These are phyloP conservation scores for Phylloscopus trochiloides DNA, from an alignment of 2,113 vertebrate species.

Conservation along the genomic window DNA sequence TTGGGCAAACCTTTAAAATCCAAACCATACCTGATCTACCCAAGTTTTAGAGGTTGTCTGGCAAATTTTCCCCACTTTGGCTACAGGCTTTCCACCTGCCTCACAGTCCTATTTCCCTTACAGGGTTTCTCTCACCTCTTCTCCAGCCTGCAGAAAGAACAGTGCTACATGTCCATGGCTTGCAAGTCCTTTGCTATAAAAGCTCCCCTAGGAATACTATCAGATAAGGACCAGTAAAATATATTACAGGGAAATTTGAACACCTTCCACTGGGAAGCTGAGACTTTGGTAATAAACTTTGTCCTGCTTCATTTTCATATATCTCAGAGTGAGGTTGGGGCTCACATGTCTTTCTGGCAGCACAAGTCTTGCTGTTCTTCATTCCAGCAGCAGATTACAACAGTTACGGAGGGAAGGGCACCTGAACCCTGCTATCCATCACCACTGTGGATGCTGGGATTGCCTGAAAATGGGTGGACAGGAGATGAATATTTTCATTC, in stretches of 20 bases:
- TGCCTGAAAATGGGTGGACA: background rate
- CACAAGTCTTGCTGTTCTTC: background rate
- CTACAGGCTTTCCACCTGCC: background rate
- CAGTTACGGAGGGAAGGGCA: background rate
- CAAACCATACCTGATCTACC: background rate
- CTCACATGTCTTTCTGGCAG: background rate
- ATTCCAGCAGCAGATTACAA: background rate
- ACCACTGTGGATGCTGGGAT: background rate
- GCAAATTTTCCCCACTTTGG: background rate
- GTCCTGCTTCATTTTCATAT: background rate
- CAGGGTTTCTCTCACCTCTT: background rate
- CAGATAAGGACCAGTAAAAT: background rate
- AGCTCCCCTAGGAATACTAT: background rate
- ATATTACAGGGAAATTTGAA: background rate
- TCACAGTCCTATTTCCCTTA: background rate
- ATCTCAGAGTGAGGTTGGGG: background rate
- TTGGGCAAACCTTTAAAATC: background rate
- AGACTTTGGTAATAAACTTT: background rate
- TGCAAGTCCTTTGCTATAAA: background rate
- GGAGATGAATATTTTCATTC: background rate
- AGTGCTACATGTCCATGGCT: no score
- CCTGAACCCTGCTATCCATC: background rate
- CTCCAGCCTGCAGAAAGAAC: background rate
- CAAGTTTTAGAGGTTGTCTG: background rate
- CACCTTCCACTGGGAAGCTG: background rate